These are phyloP conservation scores for Drosophila conformis DNA, from an alignment of 2,888 invertebrate genomes.

Conservation along the genomic window DNA sequence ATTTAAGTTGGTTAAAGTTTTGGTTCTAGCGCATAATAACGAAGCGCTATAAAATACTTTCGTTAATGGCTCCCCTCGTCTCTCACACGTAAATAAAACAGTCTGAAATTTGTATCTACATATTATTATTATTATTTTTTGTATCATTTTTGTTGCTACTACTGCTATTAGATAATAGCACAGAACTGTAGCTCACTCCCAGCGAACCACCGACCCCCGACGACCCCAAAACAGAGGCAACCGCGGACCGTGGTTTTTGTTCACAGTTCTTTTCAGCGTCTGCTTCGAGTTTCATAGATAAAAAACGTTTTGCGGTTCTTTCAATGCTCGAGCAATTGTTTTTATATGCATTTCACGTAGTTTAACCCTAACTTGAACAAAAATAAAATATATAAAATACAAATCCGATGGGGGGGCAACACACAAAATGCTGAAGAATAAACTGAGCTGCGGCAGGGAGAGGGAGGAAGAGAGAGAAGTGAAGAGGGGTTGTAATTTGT, in stretches of 20 bases:
- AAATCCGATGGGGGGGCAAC: conserved; percentile 45
- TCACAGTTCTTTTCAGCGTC: conserved; percentile 21
- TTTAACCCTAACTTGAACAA: conserved; percentile 59
- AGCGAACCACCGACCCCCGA: conserved; percentile 1
- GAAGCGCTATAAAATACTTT: conserved; percentile 27
- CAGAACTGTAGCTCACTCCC: conserved; percentile 18
- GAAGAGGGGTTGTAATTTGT: conserved; percentile 37
- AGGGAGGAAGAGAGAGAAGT: neutral
- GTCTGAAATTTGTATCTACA: conserved; percentile 3
- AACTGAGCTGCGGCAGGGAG: conserved; percentile 15
- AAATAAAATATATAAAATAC: conserved; percentile 15
- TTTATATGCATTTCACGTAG: conserved; percentile 76
- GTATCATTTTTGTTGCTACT: conserved; percentile 20
- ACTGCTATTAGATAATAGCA: conserved; percentile 64
- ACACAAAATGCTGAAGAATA: conserved; percentile 37
- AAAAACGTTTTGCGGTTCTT: conserved; percentile 54
- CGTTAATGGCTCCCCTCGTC: conserved; percentile 15
- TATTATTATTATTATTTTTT: conserved; percentile 7
- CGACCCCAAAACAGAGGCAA: conserved; percentile 21
- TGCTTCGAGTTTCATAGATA: conserved; percentile 65
- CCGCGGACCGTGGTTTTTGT: conserved; percentile 31
- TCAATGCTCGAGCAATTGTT: conserved; percentile 65
- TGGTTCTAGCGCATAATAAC: conserved; percentile 1
- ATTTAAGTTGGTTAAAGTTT: neutral
- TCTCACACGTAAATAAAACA: neutral